These are phyloP conservation scores for Cheilosia soror DNA, from an alignment of 2,888 invertebrate species.

Conservation along the genomic window DNA sequence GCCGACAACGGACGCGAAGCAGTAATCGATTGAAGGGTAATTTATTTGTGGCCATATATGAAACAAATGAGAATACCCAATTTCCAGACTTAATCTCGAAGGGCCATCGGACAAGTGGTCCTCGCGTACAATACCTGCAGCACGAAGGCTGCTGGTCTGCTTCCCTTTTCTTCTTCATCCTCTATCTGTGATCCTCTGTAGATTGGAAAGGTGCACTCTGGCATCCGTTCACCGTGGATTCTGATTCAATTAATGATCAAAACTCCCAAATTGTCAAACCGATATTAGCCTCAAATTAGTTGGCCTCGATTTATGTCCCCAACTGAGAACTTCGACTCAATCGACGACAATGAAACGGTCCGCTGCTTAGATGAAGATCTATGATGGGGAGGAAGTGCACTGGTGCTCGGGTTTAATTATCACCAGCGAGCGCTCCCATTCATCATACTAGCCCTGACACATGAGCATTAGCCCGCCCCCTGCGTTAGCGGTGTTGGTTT, in stretches of 20 bases:
- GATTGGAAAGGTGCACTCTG: slow-evolving; percentile 40
- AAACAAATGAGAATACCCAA: slow-evolving; percentile 78
- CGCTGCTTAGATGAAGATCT: slow-evolving; percentile 73
- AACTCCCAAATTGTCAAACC: slow-evolving; percentile 67
- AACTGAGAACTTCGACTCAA: slow-evolving; percentile 47
- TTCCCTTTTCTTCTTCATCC: slow-evolving; percentile 25
- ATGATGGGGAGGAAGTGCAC: slow-evolving; percentile 74
- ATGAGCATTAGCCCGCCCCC: slow-evolving; percentile 74
- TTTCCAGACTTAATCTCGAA: slow-evolving; percentile 72
- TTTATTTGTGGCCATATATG: slow-evolving; percentile 78
- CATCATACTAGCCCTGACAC: slow-evolving; percentile 54
- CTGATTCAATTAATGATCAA: slow-evolving; percentile 69
- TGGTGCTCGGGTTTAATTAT: slow-evolving; percentile 75
- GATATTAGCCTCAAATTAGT: slow-evolving; percentile 77
- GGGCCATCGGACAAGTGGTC: slow-evolving; percentile 67
- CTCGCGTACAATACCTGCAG: slow-evolving; percentile 50
- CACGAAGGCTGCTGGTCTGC: slow-evolving; percentile 11
- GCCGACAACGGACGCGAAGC: slow-evolving; percentile 60
- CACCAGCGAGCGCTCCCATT: slow-evolving; percentile 47
- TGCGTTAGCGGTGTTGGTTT: slow-evolving; percentile 61
- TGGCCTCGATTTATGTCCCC: slow-evolving; percentile 69
- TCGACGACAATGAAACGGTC: slow-evolving; percentile 70
- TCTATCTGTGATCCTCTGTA: slow-evolving; percentile 52
- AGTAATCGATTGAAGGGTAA: slow-evolving; percentile 77
- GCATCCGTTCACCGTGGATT: slow-evolving; percentile 14